Conservation (phyloP, 2,113 vertebrate species). For the Recurvirostra avosetta region DNA sequence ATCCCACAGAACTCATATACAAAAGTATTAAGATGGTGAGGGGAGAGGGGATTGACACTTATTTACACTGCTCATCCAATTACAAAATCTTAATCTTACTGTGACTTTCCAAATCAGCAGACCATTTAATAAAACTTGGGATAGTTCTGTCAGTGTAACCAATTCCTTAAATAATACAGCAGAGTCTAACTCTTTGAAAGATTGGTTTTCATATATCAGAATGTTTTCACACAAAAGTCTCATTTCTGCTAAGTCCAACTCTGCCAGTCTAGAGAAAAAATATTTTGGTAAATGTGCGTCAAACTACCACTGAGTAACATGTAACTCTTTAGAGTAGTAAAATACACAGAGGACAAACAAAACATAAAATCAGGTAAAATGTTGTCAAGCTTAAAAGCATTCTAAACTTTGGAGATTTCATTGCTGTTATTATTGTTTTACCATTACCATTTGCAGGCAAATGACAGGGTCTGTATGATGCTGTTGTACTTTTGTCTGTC, state of each 20-base stretch:
- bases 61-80: neutral
- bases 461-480: neutral
- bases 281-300: neutral
- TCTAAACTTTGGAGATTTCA: neutral
- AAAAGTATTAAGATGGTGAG: neutral
- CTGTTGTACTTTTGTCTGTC: neutral
- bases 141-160: neutral
- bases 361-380: neutral
- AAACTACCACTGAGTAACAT: neutral
- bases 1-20: neutral
- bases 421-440: neutral
- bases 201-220: neutral
- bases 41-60: neutral
- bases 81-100: neutral
- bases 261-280: neutral
- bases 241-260: neutral
- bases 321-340: neutral
- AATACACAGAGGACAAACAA: neutral
- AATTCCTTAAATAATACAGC: neutral
- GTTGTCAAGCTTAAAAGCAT: neutral
- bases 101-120: neutral
- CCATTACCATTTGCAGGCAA: neutral
- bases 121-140: conserved; percentile 9
- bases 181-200: neutral
- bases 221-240: neutral